Base-by-base conservation (phyloP, 2,888 invertebrate genomes). In the Caenorhabditis doughertyi region DNA sequence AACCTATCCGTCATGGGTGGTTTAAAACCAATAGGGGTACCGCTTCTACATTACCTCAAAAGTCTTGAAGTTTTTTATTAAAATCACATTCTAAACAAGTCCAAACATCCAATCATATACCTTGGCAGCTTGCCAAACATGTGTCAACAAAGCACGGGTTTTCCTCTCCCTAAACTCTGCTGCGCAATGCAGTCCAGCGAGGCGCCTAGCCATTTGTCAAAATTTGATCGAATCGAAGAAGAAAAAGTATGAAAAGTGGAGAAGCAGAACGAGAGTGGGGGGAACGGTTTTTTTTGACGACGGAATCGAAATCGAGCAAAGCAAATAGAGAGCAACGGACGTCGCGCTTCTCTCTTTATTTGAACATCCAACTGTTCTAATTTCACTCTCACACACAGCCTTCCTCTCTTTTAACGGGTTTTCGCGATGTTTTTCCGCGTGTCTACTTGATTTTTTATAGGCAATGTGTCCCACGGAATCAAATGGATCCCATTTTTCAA, bases 321-420 rank as follows among this genome's bases (percentile, higher is more conserved):
- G 68, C 76, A 76, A 76, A 76, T 51, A 76, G 29, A 49, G 64
- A 55, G 47, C 71, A 71, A 29, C 55, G n/a, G 9, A 32, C 56
- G 44, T 47, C 55, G 29, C 58, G 35, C 55, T 55, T 56, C 56
- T 35, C 60, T 27, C 67, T 49, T 51, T 76, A 67, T 67, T 76
- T 74, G 74, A 74, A 65, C 74, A 74, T 74, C 65, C 76, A 76
- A 76, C 76, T 76, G 76, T 76, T 76, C 76, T 76, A 76, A 76
- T 76, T 76, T 76, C 76, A 55, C 42, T 47, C 53, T 67, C 39
- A 21, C n/a, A n/a, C n/a, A n/a, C n/a, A n/a, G n/a, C n/a, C n/a
- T n/a, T n/a, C 29, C 25, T 13, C 29, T 18, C 21, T 8, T 13
- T 49, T 49, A 25, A 1, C 39, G 18, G 42, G 9, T 44, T 44